Percentiles rank a stretch among this genome's conserved stretches.
phyloP scores from a whole-genome alignment of 2,797 vertebrate species.

The Gymnodraco acuticeps region DNA sequence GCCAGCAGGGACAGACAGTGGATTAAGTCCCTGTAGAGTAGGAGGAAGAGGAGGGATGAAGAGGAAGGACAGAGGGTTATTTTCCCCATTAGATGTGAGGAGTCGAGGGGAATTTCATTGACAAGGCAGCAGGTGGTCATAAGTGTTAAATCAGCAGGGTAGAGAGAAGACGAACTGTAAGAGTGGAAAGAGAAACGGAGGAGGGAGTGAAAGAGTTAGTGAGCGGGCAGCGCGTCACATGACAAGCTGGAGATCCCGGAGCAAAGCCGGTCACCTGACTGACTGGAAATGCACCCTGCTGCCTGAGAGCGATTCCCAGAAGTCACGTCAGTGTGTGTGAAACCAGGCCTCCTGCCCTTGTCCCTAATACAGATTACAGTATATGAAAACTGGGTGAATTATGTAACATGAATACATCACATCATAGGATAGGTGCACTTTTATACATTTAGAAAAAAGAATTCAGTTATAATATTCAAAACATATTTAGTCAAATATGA shows the following conservation, averaged over 20 bases:
- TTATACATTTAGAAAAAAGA: not conserved
- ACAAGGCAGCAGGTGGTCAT: not conserved
- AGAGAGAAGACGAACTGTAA: slow-evolving; percentile 7
- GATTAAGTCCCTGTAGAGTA: slow-evolving; percentile 50
- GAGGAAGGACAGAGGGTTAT: slow-evolving; percentile 23
- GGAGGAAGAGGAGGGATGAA: slow-evolving; percentile 33
- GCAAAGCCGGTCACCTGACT: slow-evolving; percentile 78
- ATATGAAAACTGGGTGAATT: slow-evolving; percentile 14
- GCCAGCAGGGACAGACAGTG: slow-evolving; percentile 50
- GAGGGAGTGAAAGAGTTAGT: slow-evolving; percentile 4
- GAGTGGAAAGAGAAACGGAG: slow-evolving; percentile 30
- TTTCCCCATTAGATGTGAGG: slow-evolving; percentile 37
- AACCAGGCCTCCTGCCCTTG: slow-evolving; percentile 20
- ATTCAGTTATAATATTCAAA: not conserved
- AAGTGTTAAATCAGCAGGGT: slow-evolving; percentile 26
- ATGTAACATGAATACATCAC: not conserved
- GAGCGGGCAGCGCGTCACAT: slow-evolving; percentile 46
- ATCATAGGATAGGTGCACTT: not conserved
- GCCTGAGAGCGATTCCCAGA: slow-evolving; percentile 73
- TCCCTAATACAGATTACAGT: slow-evolving; percentile 16
- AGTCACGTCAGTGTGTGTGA: slow-evolving; percentile 55
- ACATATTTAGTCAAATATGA: not conserved
- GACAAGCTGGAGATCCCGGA: slow-evolving; percentile 75
- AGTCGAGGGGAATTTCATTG: slow-evolving; percentile 30
- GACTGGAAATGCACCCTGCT: slow-evolving; percentile 70